phyloP scores from a whole-genome alignment of 2,113 vertebrate species.

The Istiophorus platypterus region DNA sequence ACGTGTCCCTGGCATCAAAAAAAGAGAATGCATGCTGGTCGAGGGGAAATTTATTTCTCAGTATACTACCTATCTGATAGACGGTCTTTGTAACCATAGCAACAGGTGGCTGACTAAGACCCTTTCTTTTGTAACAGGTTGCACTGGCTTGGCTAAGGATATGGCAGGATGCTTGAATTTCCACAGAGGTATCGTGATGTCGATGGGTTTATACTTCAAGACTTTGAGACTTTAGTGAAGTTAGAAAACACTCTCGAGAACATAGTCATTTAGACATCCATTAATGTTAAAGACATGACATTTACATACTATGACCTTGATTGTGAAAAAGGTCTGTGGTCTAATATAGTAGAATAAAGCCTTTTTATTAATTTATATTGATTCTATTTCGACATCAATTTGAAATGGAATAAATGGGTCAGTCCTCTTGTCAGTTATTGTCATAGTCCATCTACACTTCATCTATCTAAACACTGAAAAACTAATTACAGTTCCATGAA shows the following conservation, averaged over 20 bases:
- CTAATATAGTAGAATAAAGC: not conserved
- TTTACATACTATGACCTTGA: constrained; percentile 13
- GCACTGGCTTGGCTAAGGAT: constrained; percentile 34
- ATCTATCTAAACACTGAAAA: not conserved
- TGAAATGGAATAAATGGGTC: constrained; percentile 7
- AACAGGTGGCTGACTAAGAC: constrained; percentile 66
- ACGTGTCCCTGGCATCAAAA: constrained; percentile 49
- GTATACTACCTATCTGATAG: constrained; percentile 53
- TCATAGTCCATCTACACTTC: not conserved
- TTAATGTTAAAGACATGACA: not conserved
- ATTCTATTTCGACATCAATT: not conserved
- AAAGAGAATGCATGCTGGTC: constrained; percentile 30
- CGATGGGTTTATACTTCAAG: constrained; percentile 15
- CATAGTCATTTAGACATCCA: not conserved
- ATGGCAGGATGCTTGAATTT: constrained; percentile 43
- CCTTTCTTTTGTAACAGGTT: constrained; percentile 48
- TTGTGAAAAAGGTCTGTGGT: not conserved
- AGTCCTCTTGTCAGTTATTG: not conserved
- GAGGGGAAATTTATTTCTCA: constrained; percentile 56
- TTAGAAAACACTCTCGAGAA: constrained; percentile 13
- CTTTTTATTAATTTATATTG: not conserved
- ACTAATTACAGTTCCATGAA: not conserved
- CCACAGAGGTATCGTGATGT: constrained; percentile 16
- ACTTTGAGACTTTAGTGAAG: not conserved
- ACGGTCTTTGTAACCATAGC: constrained; percentile 71